Base-by-base conservation (phyloP, 2,888 invertebrate genomes). In the Aporophyla nigra region DNA sequence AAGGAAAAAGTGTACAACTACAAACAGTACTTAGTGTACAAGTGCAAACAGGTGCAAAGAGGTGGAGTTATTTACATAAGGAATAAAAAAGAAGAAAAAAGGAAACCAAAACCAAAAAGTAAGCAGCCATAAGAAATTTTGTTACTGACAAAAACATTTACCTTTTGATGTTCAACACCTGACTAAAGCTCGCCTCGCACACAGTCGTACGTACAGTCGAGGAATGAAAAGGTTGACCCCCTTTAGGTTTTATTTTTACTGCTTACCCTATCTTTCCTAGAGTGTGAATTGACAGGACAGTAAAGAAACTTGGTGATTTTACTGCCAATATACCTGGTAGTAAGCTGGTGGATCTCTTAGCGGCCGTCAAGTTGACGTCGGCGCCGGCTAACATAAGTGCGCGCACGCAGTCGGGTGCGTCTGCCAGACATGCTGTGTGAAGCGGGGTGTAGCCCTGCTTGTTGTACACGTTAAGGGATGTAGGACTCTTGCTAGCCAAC, bases 341-440 rank as follows among this genome's bases (percentile, higher is more conserved):
- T 0, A 91, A 85, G 71, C 89, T 90, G 0, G 92, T 95, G 46
- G 96, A 87, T 27, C 92, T 88, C 71, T 91, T 93, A 2, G 97
- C 97, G 0, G 98, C 98, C 6, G 97, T 95, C 54, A 98, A 96
- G 91, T 98, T 98, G 7, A 99, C 99, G 93, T 99, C 98, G 0
- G 99, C 99, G 1, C 99, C 99, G 56, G 98, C 98, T 19, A 98
- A 92, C 49, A 99, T 93, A 21, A 99, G 95, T 4, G 98, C 98
- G 90, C 98, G 98, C 0, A 99, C 99, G 91, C 99, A 99, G 43
- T 99, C 99, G 0, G 98, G 98, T 84, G 98, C 98, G 91, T 99
- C 98, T 0, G 98, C 98, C 27, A 98, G 95, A 87, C 99, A 99
- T 4, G 99, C 98, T 90, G 98, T 97, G 93, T 99, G 99, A 9